A percentile compares a stretch with the other conserved stretches of the same genome.
These are phyloP conservation scores for Aleiodes leptofemur DNA, from an alignment of 2,888 invertebrate species.

Conservation along the genomic window DNA sequence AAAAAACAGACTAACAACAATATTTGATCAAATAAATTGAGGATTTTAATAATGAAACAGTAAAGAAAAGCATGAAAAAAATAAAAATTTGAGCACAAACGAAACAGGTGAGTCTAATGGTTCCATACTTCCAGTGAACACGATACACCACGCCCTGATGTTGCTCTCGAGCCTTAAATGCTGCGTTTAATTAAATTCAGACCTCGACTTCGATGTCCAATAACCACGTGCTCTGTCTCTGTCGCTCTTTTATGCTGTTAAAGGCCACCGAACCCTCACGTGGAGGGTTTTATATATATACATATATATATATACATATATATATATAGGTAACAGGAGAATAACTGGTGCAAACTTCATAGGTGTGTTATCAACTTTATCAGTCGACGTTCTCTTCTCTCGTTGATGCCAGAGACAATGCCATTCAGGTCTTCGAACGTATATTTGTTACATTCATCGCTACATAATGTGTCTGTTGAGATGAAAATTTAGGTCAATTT, in stretches of 20 bases:
- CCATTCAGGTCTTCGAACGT: slow-evolving; percentile 30
- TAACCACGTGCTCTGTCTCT: slow-evolving; percentile 55
- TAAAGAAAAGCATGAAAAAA: background rate
- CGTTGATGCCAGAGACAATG: slow-evolving; percentile 32
- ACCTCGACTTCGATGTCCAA: slow-evolving; percentile 63
- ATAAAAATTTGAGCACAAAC: background rate
- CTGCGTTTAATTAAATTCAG: slow-evolving; percentile 63
- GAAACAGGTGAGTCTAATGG: slow-evolving; percentile 12
- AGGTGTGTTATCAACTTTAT: slow-evolving; percentile 55
- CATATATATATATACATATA: background rate
- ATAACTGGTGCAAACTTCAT: slow-evolving; percentile 45
- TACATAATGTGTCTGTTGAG: slow-evolving; percentile 8
- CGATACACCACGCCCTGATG: slow-evolving; percentile 21
- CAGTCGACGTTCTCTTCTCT: slow-evolving; percentile 39
- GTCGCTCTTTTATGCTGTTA: slow-evolving; percentile 18
- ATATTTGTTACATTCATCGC: slow-evolving; percentile 22
- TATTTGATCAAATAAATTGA: slow-evolving; percentile 11
- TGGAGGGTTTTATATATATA: slow-evolving; percentile 7
- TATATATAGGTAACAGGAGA: no score
- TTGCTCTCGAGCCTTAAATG: slow-evolving; percentile 28
- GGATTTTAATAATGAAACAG: slow-evolving; percentile 1
- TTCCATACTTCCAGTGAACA: background rate
- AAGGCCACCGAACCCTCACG: slow-evolving; percentile 37
- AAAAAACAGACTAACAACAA: background rate
- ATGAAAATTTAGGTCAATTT: slow-evolving; percentile 22